Evolutionary conservation across 2,797 vertebrate species (phyloP).

Genomic region (Acanthopagrus latus): DNA sequence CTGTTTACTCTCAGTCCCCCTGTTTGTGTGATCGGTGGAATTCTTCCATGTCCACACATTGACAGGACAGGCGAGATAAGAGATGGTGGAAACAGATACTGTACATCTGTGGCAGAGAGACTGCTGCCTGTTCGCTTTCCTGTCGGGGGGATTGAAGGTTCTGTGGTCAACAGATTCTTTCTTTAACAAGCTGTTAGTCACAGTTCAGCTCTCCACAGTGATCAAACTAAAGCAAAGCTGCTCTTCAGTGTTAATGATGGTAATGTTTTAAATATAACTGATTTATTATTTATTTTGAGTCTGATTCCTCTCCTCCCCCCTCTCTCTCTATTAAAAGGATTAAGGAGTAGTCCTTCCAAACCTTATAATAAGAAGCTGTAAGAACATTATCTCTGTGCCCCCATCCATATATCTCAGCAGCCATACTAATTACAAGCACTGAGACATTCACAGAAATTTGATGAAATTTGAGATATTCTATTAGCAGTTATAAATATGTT

Average conservation of each 20-base stretch:
- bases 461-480: background rate
- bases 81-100: slow-evolving; percentile 46
- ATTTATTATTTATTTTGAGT: background rate
- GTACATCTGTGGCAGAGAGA: slow-evolving; percentile 1
- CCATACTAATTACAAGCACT: background rate
- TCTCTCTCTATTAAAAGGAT: background rate
- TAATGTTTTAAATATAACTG: background rate
- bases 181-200: slow-evolving; percentile 7
- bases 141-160: slow-evolving; percentile 1
- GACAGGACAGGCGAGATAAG: slow-evolving; percentile 43
- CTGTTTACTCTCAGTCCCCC: slow-evolving; percentile 47
- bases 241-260: background rate
- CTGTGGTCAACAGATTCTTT: slow-evolving; percentile 4
- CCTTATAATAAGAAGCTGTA: slow-evolving; percentile 19
- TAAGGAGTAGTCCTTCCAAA: slow-evolving; percentile 6
- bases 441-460: background rate
- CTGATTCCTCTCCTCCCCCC: background rate
- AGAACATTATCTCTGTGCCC: slow-evolving; percentile 1
- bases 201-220: background rate
- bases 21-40: slow-evolving; percentile 35
- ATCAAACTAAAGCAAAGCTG: background rate
- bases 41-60: slow-evolving; percentile 30
- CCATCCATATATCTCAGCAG: background rate
- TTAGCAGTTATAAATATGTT: background rate
- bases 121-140: slow-evolving; percentile 8